phyloP scores from a whole-genome alignment of 2,797 vertebrate genomes.

The Enteromius paludinosus region DNA sequence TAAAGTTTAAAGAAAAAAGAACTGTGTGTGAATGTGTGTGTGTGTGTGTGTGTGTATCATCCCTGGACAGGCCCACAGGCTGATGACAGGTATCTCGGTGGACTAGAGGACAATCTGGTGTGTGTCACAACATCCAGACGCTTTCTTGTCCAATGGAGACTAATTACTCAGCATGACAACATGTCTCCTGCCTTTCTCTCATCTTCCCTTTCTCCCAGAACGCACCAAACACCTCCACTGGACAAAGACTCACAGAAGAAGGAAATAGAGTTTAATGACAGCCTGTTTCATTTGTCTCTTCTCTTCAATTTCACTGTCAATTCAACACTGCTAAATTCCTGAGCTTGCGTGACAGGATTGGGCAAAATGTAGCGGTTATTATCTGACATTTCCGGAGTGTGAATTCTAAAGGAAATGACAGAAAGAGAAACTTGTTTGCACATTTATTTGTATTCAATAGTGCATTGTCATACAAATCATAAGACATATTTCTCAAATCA shows the following conservation, averaged over 20 bases:
- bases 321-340: not conserved
- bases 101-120: constrained; percentile 62
- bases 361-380: not conserved
- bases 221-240: constrained; percentile 30
- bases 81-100: constrained; percentile 63
- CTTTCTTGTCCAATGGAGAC: constrained; percentile 60
- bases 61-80: constrained; percentile 56
- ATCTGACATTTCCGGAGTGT: not conserved
- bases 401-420: not conserved
- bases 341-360: not conserved
- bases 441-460: too few relatives aligned
- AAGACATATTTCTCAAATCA: not conserved
- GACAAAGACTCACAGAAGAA: constrained; percentile 39
- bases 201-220: constrained; percentile 41
- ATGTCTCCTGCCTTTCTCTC: constrained; percentile 51
- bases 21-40: constrained; percentile 2
- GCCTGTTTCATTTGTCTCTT: constrained; percentile 24
- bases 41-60: constrained; percentile 41
- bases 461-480: not conserved
- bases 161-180: constrained; percentile 66
- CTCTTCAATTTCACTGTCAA: constrained; percentile 10
- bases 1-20: constrained; percentile 30
- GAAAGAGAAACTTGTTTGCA: not conserved
- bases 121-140: constrained; percentile 61
- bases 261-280: constrained; percentile 47